These are phyloP conservation scores for Urocitellus parryii DNA, from an alignment of 2,113 vertebrate genomes.

Conservation along the genomic window DNA sequence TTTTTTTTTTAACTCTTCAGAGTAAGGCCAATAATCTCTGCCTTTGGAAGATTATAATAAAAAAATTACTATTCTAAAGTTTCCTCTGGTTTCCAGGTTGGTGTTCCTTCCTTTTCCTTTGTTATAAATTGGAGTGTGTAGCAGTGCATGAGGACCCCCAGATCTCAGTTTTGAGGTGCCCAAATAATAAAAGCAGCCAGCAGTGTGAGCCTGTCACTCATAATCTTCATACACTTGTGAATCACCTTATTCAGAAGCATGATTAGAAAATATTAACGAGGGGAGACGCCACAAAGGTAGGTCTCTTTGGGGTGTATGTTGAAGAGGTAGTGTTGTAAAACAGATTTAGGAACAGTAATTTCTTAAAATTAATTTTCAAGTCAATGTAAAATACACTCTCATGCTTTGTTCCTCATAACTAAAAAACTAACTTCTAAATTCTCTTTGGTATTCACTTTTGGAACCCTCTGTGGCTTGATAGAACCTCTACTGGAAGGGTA, in stretches of 20 bases:
- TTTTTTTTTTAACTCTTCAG: conserved; percentile 58
- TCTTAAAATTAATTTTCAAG: not conserved
- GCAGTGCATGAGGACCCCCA: not conserved
- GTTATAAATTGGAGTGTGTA: conserved; percentile 18
- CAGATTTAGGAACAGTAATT: conserved; percentile 4
- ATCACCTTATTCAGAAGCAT: not conserved
- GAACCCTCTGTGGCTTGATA: not conserved
- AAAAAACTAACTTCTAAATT: conserved; percentile 52
- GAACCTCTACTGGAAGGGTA: conserved; percentile 5
- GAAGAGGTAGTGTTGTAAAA: not conserved
- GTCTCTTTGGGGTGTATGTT: not conserved
- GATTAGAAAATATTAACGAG: not conserved
- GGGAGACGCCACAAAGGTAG: not conserved
- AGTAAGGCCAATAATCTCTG: conserved; percentile 10
- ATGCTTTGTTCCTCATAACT: not conserved
- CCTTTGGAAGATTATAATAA: not conserved
- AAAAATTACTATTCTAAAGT: not conserved
- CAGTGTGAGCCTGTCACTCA: not conserved
- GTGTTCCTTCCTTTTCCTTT: not conserved
- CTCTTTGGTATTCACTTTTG: conserved; percentile 31
- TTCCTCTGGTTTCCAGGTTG: not conserved
- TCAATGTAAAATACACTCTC: not conserved
- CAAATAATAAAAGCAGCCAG: not conserved
- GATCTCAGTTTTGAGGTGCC: not conserved
- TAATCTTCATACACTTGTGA: not conserved